Conservation (phyloP, 2,888 invertebrate species). For the Stegophylla sp. region DNA sequence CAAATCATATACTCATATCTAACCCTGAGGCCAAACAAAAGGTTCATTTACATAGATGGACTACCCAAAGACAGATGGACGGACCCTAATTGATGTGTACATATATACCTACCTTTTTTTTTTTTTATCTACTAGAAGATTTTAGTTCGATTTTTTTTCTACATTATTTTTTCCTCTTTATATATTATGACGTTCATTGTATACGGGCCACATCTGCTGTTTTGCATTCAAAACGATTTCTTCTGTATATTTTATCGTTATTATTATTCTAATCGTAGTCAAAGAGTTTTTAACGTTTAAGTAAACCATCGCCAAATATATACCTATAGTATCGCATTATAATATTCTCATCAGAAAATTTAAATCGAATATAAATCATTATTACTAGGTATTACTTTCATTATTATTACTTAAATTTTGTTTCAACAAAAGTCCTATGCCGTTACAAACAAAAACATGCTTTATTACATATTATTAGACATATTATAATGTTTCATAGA, state of each 20-base stretch:
- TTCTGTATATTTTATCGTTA: not conserved
- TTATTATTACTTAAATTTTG: too few relatives aligned
- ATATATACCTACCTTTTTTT: slow-evolving; percentile 9
- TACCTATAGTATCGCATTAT: not conserved
- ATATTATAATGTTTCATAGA: too few relatives aligned
- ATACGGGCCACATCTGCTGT: slow-evolving; percentile 47
- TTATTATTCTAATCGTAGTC: slow-evolving; percentile 6
- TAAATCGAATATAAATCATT: not conserved
- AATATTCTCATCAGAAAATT: not conserved
- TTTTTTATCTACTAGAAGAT: slow-evolving; percentile 43
- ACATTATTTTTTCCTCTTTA: not conserved
- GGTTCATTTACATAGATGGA: slow-evolving; percentile 57
- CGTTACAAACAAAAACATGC: too few relatives aligned
- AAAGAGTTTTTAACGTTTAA: not conserved
- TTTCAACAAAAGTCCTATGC: too few relatives aligned
- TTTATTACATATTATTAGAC: too few relatives aligned
- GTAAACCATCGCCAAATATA: not conserved
- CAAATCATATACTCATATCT: slow-evolving; percentile 53
- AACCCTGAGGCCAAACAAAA: slow-evolving; percentile 50
- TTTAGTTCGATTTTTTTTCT: slow-evolving; percentile 42
- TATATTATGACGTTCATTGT: slow-evolving; percentile 33
- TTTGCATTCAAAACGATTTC: slow-evolving; percentile 53
- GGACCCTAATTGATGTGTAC: slow-evolving; percentile 51
- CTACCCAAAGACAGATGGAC: slow-evolving; percentile 55
- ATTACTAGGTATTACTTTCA: too few relatives aligned